Conservation (phyloP, 2,888 invertebrate genomes). For the Busseola fusca region DNA sequence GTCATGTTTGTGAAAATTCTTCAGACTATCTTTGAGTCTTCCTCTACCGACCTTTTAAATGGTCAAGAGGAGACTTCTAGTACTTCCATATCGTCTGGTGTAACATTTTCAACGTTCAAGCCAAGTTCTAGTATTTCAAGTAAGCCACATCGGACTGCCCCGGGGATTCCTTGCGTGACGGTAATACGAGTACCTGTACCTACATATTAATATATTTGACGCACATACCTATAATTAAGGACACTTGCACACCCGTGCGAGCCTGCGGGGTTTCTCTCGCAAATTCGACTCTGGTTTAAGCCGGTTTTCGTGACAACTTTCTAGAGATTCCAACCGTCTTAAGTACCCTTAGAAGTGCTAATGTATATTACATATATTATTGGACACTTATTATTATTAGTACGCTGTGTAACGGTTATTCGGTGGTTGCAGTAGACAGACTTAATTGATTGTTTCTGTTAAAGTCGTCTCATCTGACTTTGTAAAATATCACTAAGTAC, state of each 20-base stretch:
- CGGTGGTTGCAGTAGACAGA: neutral
- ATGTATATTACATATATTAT: constrained; percentile 78
- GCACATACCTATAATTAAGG: constrained; percentile 61
- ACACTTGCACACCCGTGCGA: constrained; percentile 61
- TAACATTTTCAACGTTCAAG: constrained; percentile 24
- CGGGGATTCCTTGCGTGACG: constrained; percentile 33
- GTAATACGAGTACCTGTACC: constrained; percentile 25
- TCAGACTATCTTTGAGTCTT: neutral
- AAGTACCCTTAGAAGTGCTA: constrained; percentile 83
- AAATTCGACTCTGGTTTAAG: constrained; percentile 77
- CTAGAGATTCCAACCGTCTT: constrained; percentile 81
- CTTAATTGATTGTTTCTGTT: constrained; percentile 1
- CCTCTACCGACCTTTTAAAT: neutral
- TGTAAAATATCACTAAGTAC: too few relatives aligned
- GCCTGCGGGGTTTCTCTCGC: constrained; percentile 73
- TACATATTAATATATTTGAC: constrained; percentile 50
- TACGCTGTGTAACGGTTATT: constrained; percentile 13
- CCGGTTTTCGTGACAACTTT: constrained; percentile 84
- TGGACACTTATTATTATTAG: constrained; percentile 48
- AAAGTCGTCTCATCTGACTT: neutral
- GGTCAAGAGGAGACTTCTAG: neutral
- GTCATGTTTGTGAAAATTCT: constrained; percentile 6
- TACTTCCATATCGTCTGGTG: neutral
- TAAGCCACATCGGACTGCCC: constrained; percentile 9
- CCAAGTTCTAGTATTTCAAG: constrained; percentile 1